Percentiles rank a stretch among this genome's conserved stretches.
These are phyloP conservation scores for Mus minutoides DNA, from an alignment of 2,797 vertebrate species.

Conservation along the genomic window DNA sequence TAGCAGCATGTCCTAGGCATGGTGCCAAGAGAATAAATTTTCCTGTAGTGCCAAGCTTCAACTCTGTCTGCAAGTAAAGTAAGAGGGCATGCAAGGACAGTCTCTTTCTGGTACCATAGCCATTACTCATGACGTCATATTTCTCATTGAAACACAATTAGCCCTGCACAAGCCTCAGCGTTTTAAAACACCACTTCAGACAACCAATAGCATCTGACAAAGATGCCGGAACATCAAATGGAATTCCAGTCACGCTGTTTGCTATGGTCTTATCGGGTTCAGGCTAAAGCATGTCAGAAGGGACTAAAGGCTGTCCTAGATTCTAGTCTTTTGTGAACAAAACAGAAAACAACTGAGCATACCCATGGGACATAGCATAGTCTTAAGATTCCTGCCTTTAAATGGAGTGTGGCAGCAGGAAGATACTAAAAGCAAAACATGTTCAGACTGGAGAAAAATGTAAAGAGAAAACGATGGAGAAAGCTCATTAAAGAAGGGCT, in stretches of 20 bases:
- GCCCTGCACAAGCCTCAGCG: not conserved
- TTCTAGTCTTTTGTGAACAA: constrained; percentile 1
- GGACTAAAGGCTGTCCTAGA: not conserved
- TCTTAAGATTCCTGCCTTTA: constrained; percentile 26
- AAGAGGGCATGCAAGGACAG: not conserved
- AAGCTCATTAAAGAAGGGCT: not conserved
- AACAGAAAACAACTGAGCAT: not conserved
- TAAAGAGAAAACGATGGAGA: not conserved
- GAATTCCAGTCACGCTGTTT: constrained; percentile 41
- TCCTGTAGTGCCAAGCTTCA: constrained; percentile 8
- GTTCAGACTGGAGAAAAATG: not conserved
- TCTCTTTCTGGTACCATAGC: not conserved
- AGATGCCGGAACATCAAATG: constrained; percentile 17
- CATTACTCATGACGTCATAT: not conserved
- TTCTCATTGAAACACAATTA: constrained; percentile 31
- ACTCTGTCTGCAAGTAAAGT: not conserved
- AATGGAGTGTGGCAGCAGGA: not conserved
- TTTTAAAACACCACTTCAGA: constrained; percentile 47
- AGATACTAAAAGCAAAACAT: not conserved
- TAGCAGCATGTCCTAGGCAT: not conserved
- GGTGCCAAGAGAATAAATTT: not conserved
- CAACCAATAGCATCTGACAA: constrained; percentile 30
- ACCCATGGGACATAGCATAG: not conserved
- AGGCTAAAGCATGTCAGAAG: not conserved
- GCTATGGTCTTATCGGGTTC: not conserved